Evolutionary conservation across 1,140 invertebrate genomes (phyloP).

Genomic region (Drosophila chauvacae): DNA sequence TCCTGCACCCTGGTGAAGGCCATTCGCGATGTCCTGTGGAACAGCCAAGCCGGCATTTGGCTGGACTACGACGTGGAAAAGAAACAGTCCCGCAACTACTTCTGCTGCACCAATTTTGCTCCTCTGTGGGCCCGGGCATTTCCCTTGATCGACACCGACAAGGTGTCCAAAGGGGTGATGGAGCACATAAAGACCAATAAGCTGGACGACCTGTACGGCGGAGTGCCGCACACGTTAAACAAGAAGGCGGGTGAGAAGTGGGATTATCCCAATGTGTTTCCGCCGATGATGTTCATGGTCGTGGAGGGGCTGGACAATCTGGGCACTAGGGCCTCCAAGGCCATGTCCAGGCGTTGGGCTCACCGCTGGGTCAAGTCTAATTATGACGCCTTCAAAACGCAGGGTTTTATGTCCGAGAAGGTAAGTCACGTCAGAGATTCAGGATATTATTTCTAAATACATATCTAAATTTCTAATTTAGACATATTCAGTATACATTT

Average conservation of each 20-base stretch:
- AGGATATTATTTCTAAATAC: not conserved
- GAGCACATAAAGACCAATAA: slow-evolving; percentile 90
- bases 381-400: slow-evolving; percentile 90
- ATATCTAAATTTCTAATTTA: not conserved
- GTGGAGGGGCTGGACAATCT: slow-evolving; percentile 91
- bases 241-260: slow-evolving; percentile 93
- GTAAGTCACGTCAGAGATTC: slow-evolving; percentile 85
- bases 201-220: slow-evolving; percentile 86
- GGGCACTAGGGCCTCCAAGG: slow-evolving; percentile 87
- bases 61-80: slow-evolving; percentile 92
- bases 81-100: slow-evolving; percentile 91
- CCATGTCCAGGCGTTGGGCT: slow-evolving; percentile 90
- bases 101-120: slow-evolving; percentile 93
- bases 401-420: slow-evolving; percentile 94
- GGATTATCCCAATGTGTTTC: slow-evolving; percentile 98
- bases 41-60: slow-evolving; percentile 93
- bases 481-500: not conserved
- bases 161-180: slow-evolving; percentile 88
- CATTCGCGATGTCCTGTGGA: slow-evolving; percentile 90
- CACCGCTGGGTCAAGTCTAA: slow-evolving; percentile 93
- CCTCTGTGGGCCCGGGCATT: slow-evolving; percentile 93
- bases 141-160: slow-evolving; percentile 86
- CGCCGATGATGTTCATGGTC: slow-evolving; percentile 93
- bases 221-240: slow-evolving; percentile 92
- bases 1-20: slow-evolving; percentile 87